Percentiles rank a stretch among this genome's conserved stretches.
Evolutionary conservation across 2,113 vertebrate genomes (phyloP).

Genomic region (Romanogobio albipinnatus): DNA sequence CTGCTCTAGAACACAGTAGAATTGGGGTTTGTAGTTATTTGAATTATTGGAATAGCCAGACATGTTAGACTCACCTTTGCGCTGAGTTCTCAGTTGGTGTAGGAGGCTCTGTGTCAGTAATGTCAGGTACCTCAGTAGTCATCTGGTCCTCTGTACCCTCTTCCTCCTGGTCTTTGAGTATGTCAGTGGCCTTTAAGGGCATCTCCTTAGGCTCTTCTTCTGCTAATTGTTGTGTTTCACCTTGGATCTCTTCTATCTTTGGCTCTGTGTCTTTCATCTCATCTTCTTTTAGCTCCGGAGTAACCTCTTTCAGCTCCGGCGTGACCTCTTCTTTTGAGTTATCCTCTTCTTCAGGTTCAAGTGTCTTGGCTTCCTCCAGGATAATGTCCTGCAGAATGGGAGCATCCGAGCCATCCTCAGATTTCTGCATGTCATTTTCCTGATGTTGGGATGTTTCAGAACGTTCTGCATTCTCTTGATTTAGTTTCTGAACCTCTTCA

Average conservation of each 20-base stretch:
- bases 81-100: constrained; percentile 9
- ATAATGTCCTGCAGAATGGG: constrained; percentile 57
- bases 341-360: constrained; percentile 39
- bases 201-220: neutral
- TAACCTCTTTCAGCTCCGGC: neutral
- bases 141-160: constrained; percentile 9
- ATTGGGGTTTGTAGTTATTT: neutral
- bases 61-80: neutral
- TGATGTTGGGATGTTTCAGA: constrained; percentile 60
- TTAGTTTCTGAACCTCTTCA: constrained; percentile 83
- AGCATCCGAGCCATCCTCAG: constrained; percentile 9
- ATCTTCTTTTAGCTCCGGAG: constrained; percentile 17
- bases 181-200: neutral
- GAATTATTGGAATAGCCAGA: neutral
- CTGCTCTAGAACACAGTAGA: neutral
- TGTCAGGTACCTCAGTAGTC: constrained; percentile 13
- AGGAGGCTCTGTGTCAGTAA: constrained; percentile 8
- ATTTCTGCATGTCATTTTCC: constrained; percentile 54
- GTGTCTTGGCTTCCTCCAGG: constrained; percentile 57
- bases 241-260: constrained; percentile 28
- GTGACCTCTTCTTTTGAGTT: constrained; percentile 30
- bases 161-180: constrained; percentile 46
- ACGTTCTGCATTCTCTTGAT: constrained; percentile 81
- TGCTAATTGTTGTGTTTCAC: neutral
- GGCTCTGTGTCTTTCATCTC: constrained; percentile 22